Evolutionary conservation across 1,140 invertebrate genomes (phyloP), one percentile per base, ranked within the genome.

Genomic region (Zaprionus lachaisei): DNA sequence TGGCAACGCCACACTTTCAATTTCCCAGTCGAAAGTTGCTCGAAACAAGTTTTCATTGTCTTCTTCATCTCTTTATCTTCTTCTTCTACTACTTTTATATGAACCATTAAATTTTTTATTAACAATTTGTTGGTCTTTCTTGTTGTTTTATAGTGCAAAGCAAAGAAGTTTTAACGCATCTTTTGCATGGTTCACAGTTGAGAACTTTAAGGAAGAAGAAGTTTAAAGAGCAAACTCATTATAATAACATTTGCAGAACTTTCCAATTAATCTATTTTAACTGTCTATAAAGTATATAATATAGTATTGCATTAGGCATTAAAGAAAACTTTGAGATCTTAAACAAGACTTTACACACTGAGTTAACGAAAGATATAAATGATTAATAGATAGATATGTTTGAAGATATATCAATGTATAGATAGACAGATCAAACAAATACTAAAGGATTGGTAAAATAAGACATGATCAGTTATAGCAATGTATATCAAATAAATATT

Each of bases 1-100:
- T 75, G 62, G 61, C 54, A 69, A n/a, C 56, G 72, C 63, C 66
- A 75, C 77, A 75, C 72, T 79, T 75, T 76, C 73, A 76, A 72
- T 76, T 60, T 38, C 20, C 5, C 62, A 20, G 22, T 72, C 41
- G 62, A 77, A 74, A 77, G 71, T 74, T 63, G 65, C 26, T 20
- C 31, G 5, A 41, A 70, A 62, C 66, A 28, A 44, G 58, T 70
- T 77, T 73, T 63, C 24, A 37, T 62, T 61, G 49, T 57, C 55
- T 12, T 24, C 22, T 2, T 15, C 37, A 34, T 34, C 37, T 14
- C 37, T 38, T 47, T n/a, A 47, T 17, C n/a, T 47, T n/a, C 41
- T 9, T 44, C 41, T 44, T 44, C 41, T 17, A 17, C n/a, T 7
- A 47, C 41, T 58, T 71, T 76, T 51, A 54, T 76, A 31, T 56